Evolutionary conservation across 2,888 invertebrate species (phyloP), one percentile per base, ranked within the genome.

Genomic region (Lepidochrysops patricia): DNA sequence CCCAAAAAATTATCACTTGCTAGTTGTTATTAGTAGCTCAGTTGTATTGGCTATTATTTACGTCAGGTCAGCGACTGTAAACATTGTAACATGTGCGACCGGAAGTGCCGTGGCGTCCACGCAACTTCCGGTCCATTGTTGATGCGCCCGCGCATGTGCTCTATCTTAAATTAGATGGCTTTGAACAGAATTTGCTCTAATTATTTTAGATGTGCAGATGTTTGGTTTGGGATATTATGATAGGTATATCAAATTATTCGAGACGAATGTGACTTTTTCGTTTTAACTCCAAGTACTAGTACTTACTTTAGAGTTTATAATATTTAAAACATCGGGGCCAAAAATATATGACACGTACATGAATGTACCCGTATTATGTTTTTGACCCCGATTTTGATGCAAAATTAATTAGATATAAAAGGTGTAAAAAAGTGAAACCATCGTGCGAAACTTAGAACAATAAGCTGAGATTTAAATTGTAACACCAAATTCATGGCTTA

Each of bases 111-210:
- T 65, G 72, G 68, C 72, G 72, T 70, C 72, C 76, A 74, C 73
- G 76, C 75, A 80, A 82, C 80, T 77, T 85, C 83, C 85, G 83
- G 67, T 75, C 74, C 70, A 77, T 84, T 84, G 78, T 84, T 68
- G 73, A 75, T 70, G 76, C 74, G 74, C 68, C 67, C 69, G 67
- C 67, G 67, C 68, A 67, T 61, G 62, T 66, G 63, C 62, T 62
- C 50, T 57, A 43, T 60, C 60, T 62, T 50, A 58, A 57, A 63
- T 67, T 62, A 57, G 61, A 61, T 63, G 66, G 23, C 43, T 43
- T 43, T 43, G 19, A 43, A 43, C 43, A 9, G 19, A 43, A 7
- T 23, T 43, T 43, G 37, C 37, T 43, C 37, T 43, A 43, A 15
- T 43, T 15, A 43, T 43, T 43, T 43, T 43, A n/a, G n/a, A n/a